Conservation (phyloP, 2,797 vertebrate species). For the Ceyx erithaca region DNA sequence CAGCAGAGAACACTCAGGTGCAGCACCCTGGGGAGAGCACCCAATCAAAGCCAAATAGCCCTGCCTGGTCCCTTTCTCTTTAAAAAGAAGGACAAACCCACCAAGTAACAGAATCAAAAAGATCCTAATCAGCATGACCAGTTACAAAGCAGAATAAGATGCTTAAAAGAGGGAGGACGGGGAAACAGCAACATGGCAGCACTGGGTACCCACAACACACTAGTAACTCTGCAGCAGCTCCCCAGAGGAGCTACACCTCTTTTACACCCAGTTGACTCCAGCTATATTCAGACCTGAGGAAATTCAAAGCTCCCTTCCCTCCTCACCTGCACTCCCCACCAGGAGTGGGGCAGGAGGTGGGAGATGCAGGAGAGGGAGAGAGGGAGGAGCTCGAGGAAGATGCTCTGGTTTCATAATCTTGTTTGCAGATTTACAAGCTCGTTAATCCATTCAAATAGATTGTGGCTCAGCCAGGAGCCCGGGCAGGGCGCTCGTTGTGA, state of each 20-base stretch:
- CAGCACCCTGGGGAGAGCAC: neutral
- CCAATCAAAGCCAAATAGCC: neutral
- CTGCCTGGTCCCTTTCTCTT: neutral
- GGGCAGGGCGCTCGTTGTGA: neutral
- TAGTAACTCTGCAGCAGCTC: neutral
- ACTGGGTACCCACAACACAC: neutral
- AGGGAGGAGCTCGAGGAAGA: neutral
- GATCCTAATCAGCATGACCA: rapidly evolving
- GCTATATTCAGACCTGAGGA: neutral
- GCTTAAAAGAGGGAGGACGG: neutral
- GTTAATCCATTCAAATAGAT: constrained; percentile 49
- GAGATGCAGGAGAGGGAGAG: rapidly evolving
- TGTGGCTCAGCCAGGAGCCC: neutral
- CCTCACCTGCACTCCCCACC: rapidly evolving
- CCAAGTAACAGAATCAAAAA: neutral
- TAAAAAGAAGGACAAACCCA: neutral
- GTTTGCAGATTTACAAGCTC: constrained; percentile 56
- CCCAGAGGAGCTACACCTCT: rapidly evolving
- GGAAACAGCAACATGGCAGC: neutral
- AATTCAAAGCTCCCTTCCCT: neutral
- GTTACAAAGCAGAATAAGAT: neutral
- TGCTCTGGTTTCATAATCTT: constrained; percentile 41
- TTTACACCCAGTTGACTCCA: neutral
- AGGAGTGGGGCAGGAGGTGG: neutral
- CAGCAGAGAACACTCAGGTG: rapidly evolving